phyloP scores from a whole-genome alignment of 2,113 vertebrate genomes.

The Carassius carassius region DNA sequence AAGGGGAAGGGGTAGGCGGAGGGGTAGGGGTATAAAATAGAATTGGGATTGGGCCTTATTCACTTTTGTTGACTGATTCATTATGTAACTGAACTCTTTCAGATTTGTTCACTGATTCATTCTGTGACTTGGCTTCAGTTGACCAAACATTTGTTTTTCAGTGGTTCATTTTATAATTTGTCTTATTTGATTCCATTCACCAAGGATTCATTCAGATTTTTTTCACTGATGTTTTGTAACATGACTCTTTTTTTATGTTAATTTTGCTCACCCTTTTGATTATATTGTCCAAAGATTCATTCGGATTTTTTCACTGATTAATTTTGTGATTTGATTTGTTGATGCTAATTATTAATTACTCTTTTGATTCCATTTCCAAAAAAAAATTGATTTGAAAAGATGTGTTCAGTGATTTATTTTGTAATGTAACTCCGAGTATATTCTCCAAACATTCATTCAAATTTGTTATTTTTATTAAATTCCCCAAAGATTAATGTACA shows the following conservation, averaged over 20 bases:
- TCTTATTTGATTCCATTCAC: too few relatives aligned
- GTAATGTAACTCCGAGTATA: background rate
- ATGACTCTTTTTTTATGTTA: too few relatives aligned
- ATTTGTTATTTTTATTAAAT: background rate
- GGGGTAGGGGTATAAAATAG: too few relatives aligned
- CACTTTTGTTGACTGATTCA: background rate
- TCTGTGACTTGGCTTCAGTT: background rate
- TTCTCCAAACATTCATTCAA: background rate
- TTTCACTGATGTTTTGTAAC: background rate
- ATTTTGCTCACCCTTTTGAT: too few relatives aligned
- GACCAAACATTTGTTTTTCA: background rate
- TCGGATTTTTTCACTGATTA: background rate
- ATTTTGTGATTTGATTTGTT: background rate
- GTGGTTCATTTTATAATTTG: background rate
- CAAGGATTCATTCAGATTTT: background rate
- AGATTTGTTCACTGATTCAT: too few relatives aligned
- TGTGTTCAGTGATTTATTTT: background rate
- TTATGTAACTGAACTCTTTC: background rate
- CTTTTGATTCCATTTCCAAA: background rate
- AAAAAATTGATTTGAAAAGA: too few relatives aligned
- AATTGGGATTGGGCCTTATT: too few relatives aligned
- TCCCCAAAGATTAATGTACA: background rate
- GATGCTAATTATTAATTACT: background rate
- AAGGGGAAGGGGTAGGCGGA: too few relatives aligned
- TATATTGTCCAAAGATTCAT: too few relatives aligned